Evolutionary conservation across 1,140 invertebrate genomes (phyloP).

Genomic region (Euwallacea similis): DNA sequence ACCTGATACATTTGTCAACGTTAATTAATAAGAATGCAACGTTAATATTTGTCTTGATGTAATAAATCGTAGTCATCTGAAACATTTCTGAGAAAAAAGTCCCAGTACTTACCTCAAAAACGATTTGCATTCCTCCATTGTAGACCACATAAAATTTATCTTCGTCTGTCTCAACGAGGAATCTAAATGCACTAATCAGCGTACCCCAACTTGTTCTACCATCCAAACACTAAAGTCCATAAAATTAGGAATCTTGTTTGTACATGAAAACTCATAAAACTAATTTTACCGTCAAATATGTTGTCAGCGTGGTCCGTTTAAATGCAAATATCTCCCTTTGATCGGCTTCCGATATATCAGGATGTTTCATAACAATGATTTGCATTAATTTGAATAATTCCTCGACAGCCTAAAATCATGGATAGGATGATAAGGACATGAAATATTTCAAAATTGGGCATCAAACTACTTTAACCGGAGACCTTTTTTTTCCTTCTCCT

Average conservation of each 20-base stretch:
- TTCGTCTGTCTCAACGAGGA: slow-evolving; percentile 85
- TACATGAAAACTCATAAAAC: background rate
- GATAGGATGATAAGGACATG: background rate
- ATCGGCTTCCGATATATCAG: slow-evolving; percentile 77
- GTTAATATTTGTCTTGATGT: background rate
- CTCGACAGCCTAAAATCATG: slow-evolving; percentile 72
- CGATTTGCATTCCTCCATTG: slow-evolving; percentile 83
- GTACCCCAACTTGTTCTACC: slow-evolving; percentile 86
- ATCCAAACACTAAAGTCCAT: slow-evolving; percentile 67
- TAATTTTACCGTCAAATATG: slow-evolving; percentile 68
- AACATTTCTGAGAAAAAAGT: too few relatives aligned
- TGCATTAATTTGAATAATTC: slow-evolving; percentile 89
- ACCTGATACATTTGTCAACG: background rate
- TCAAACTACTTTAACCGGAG: too few relatives aligned
- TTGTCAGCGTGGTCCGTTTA: slow-evolving; percentile 76
- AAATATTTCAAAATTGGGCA: too few relatives aligned
- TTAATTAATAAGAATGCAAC: background rate
- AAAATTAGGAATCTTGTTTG: background rate
- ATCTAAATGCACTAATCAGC: slow-evolving; percentile 82
- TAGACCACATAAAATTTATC: slow-evolving; percentile 86
- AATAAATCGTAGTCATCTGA: too few relatives aligned
- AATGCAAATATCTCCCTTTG: slow-evolving; percentile 80
- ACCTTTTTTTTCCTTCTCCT: too few relatives aligned
- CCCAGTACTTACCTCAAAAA: slow-evolving; percentile 68
- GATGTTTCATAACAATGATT: slow-evolving; percentile 74